Conservation (phyloP, 2,113 vertebrate species). For the Pelusios castaneus region DNA sequence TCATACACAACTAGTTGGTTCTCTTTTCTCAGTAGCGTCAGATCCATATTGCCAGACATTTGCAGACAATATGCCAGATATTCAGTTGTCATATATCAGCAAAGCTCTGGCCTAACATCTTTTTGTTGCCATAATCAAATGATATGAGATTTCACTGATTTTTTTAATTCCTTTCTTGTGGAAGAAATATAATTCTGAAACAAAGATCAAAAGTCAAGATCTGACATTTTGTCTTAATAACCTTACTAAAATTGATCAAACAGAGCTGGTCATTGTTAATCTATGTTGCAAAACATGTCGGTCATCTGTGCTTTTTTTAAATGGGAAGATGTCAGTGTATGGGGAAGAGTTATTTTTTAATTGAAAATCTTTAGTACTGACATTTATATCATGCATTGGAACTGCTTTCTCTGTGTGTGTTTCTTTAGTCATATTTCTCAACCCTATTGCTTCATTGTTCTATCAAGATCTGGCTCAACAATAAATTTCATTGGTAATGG, state of each 20-base stretch:
- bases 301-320: not conserved
- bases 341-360: not conserved
- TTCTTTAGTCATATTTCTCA: not conserved
- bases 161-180: not conserved
- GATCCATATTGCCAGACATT: not conserved
- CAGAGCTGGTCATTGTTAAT: not conserved
- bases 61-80: not conserved
- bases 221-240: not conserved
- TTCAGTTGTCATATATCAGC: not conserved
- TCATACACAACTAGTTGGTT: not conserved
- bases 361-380: not conserved
- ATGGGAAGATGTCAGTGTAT: not conserved
- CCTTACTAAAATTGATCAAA: not conserved
- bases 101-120: not conserved
- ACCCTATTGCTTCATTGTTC: fast-evolving
- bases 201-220: not conserved
- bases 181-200: not conserved
- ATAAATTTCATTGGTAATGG: not conserved
- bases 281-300: not conserved
- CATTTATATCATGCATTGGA: fast-evolving
- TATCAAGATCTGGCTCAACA: not conserved
- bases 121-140: not conserved
- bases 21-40: not conserved
- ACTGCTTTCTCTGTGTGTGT: not conserved
- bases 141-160: not conserved